Conservation (phyloP, 2,113 vertebrate genomes). For the Colius striatus region DNA sequence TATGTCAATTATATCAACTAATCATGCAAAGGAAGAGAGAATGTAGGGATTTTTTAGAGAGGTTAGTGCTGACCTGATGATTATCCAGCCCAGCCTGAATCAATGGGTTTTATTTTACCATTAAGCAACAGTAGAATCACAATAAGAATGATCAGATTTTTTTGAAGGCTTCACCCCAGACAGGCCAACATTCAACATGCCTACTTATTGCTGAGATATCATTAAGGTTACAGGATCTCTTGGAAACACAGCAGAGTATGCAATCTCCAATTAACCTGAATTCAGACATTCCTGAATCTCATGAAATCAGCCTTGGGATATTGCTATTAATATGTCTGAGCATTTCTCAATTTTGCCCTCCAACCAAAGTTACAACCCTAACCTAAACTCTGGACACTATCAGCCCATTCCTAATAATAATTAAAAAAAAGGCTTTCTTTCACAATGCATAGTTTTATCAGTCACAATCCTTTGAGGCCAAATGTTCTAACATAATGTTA, state of each 20-base stretch:
- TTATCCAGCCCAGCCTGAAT: neutral
- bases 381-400: neutral
- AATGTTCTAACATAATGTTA: neutral
- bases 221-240: neutral
- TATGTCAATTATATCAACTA: neutral
- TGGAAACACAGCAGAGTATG: neutral
- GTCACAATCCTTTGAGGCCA: neutral
- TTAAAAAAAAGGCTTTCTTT: neutral
- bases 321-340: conserved; percentile 12
- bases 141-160: fast-evolving
- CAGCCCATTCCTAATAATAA: neutral
- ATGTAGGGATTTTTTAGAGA: neutral
- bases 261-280: neutral
- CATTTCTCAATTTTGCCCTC: conserved; percentile 22
- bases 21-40: neutral
- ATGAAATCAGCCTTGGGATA: conserved; percentile 14
- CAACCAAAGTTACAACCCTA: neutral
- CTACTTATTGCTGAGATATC: neutral
- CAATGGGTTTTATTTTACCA: neutral
- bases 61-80: neutral
- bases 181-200: neutral
- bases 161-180: neutral
- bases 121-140: neutral
- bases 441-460: neutral
- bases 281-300: conserved; percentile 18